Evolutionary conservation across 2,888 invertebrate species (phyloP), one percentile per base, ranked within the genome.

Genomic region (Schizaphis graminum): DNA sequence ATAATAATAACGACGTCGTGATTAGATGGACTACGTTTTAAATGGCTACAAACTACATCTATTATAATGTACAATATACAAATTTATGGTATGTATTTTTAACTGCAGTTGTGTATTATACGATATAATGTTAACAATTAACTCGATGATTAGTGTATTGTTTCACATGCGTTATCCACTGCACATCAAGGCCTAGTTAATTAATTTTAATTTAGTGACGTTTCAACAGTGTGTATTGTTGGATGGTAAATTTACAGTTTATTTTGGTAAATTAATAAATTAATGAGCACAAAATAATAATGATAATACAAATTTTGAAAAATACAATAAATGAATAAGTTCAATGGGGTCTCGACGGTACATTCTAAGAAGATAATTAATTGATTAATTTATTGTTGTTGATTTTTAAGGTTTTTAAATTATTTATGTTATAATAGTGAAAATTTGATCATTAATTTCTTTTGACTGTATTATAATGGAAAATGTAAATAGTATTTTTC

Each of bases 171-270:
- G 47, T 67, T 35, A 49, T 77, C 67, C 11, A 35, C 90, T 47
- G 67, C 49, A 90, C n/a, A 35, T 11, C 67, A 90, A 49, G 35
- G 67, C 90, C 67, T 77, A 67, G 35, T 90, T 67, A 67, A 90
- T 67, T 90, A 35, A 90, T 77, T 35, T 90, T 90, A 49, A 90
- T 77, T 90, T 49, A 90, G 49, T 90, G 35, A 11, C 67, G 24
- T 67, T 90, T 47, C 1, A 11, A 21, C 90, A 49, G 49, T 90
- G n/a, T 67, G 24, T 21, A 41, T 77, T 35, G 57, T 90, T n/a
- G 67, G 49, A 24, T 90, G 49, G 47, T 77, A 5, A 35, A 49
- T 90, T 67, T 67, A 67, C n/a, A 47, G 44, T 91, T n/a, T 49
- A 41, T 91, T 57, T 28, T 24, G 26, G 8, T 11, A 57, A 24